Percentiles rank a stretch among this genome's conserved stretches.
phyloP scores from a whole-genome alignment of 2,888 invertebrate species.

The Parnassius smintheus region DNA sequence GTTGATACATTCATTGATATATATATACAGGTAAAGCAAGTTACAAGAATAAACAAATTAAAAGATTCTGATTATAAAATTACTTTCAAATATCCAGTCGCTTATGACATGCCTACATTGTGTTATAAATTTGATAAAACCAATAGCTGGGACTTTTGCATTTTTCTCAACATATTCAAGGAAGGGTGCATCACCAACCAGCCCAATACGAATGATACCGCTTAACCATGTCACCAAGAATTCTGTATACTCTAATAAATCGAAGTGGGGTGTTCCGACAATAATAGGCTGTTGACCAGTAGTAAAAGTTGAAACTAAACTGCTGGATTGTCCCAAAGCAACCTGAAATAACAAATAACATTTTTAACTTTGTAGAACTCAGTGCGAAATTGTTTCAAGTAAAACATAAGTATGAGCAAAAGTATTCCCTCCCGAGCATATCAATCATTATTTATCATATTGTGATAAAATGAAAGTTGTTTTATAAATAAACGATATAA shows the following conservation, averaged over 20 bases:
- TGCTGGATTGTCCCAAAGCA: neutral
- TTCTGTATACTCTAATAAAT: slow-evolving; percentile 7
- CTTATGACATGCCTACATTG: neutral
- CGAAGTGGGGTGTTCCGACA: neutral
- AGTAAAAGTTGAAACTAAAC: neutral
- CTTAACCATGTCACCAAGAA: slow-evolving; percentile 10
- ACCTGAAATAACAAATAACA: neutral
- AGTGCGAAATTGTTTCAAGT: too few relatives aligned
- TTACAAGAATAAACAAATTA: neutral
- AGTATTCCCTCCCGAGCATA: too few relatives aligned
- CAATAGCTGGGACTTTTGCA: neutral
- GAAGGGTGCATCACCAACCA: neutral
- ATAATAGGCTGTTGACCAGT: neutral
- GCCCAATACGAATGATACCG: slow-evolving; percentile 3
- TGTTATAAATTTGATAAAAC: slow-evolving; percentile 12
- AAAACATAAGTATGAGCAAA: too few relatives aligned
- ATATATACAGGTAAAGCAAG: too few relatives aligned
- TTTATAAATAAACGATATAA: too few relatives aligned
- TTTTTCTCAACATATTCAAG: slow-evolving; percentile 1
- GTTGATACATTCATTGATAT: too few relatives aligned
- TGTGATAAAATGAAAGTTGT: too few relatives aligned
- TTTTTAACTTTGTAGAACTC: too few relatives aligned
- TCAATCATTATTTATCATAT: too few relatives aligned
- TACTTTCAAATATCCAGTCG: slow-evolving; percentile 20
- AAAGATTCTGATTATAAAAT: slow-evolving; percentile 12